phyloP scores from a whole-genome alignment of 2,888 invertebrate species.

The Anodontia alba region DNA sequence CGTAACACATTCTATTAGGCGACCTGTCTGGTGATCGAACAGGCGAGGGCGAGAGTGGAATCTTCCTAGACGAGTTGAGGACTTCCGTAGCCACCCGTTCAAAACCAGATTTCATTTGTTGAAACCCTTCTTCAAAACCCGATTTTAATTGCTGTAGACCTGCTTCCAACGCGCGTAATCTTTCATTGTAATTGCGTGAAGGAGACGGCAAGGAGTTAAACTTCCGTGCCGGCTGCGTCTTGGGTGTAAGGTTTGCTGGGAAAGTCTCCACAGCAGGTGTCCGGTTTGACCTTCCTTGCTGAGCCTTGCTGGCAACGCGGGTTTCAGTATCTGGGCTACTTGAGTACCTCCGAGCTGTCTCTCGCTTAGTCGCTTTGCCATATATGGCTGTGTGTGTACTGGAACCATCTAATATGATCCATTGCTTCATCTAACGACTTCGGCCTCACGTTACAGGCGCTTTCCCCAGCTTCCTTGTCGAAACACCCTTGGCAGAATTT shows the following conservation, averaged over 20 bases:
- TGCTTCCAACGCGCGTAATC: too few relatives aligned
- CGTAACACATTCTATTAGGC: neutral
- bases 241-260: too few relatives aligned
- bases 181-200: too few relatives aligned
- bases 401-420: conserved; percentile 22
- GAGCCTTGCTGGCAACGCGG: neutral
- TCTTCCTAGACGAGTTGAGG: too few relatives aligned
- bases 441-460: conserved; percentile 20
- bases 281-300: neutral
- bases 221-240: too few relatives aligned
- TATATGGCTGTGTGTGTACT: neutral
- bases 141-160: too few relatives aligned
- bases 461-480: conserved; percentile 35
- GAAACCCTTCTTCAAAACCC: too few relatives aligned
- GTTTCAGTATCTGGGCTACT: neutral
- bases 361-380: neutral
- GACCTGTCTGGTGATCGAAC: too few relatives aligned
- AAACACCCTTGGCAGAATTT: conserved; percentile 20
- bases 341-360: neutral
- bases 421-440: conserved; percentile 23
- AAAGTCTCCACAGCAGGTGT: too few relatives aligned
- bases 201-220: too few relatives aligned
- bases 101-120: too few relatives aligned
- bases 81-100: too few relatives aligned
- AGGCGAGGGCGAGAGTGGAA: neutral